Evolutionary conservation across 35 echinoderm and acorn worm genomes (phyloP).

Genomic region (Antedon bifida): DNA sequence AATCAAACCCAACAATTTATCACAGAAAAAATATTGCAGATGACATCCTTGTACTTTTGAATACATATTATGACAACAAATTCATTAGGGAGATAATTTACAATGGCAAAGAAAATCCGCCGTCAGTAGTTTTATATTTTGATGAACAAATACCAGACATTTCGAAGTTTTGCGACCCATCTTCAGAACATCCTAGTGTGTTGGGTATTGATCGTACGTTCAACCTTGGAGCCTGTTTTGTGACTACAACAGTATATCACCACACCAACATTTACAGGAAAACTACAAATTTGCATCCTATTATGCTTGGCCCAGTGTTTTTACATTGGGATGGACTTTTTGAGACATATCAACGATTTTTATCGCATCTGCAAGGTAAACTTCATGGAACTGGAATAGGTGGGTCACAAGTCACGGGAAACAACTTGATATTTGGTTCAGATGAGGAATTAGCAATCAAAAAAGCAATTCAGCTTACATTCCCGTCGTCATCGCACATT

Average conservation of each 20-base stretch:
- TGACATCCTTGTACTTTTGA: too few species aligned
- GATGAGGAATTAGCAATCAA: too few species aligned
- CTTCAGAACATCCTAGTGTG: not conserved
- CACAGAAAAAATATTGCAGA: slow-evolving; percentile 5
- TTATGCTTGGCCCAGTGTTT: slow-evolving; percentile 16
- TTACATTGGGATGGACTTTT: slow-evolving; percentile 24
- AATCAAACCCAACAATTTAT: not conserved
- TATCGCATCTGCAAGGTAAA: slow-evolving; percentile 14
- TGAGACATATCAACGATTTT: slow-evolving; percentile 17
- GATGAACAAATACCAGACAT: slow-evolving; percentile 12
- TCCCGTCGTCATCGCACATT: too few species aligned
- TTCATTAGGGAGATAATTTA: too few species aligned
- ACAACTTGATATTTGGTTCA: slow-evolving; percentile 8
- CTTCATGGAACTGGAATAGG: not conserved
- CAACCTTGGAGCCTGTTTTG: too few species aligned
- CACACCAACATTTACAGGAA: slow-evolving; percentile 13
- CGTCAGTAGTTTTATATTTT: slow-evolving; percentile 15
- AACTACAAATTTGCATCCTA: not conserved
- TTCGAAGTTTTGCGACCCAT: slow-evolving; percentile 5
- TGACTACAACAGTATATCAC: slow-evolving; percentile 8
- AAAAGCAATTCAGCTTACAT: too few species aligned
- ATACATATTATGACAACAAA: too few species aligned
- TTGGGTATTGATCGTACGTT: too few species aligned
- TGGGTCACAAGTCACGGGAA: not conserved
- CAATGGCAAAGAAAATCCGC: slow-evolving; percentile 8